These are phyloP conservation scores for Limenitis camilla DNA, from an alignment of 2,888 invertebrate genomes.

Conservation along the genomic window DNA sequence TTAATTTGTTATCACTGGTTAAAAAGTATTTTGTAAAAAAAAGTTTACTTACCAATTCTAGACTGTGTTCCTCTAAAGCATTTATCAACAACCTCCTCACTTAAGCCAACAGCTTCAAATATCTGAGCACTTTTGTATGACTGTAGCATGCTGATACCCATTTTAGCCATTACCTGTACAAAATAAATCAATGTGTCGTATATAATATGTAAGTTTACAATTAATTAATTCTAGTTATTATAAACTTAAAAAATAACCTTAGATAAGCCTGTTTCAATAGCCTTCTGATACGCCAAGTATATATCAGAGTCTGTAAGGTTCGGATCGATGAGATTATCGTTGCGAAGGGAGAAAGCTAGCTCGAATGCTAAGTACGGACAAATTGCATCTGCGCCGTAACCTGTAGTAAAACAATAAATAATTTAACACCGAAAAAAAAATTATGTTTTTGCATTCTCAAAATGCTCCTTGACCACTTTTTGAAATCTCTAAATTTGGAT, in stretches of 20 bases:
- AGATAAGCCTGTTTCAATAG: constrained; percentile 86
- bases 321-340: constrained; percentile 88
- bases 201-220: too few relatives aligned
- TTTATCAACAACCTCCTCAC: constrained; percentile 92
- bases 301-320: constrained; percentile 85
- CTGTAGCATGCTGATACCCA: constrained; percentile 99
- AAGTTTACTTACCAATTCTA: constrained; percentile 68
- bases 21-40: neutral
- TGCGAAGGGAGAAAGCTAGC: constrained; percentile 88
- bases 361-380: constrained; percentile 98
- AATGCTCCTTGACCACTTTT: neutral
- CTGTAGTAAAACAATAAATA: constrained; percentile 35
- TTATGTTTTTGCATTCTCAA: neutral
- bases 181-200: too few relatives aligned
- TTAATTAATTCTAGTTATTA: too few relatives aligned
- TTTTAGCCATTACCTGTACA: too few relatives aligned
- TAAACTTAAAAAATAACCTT: too few relatives aligned
- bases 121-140: constrained; percentile 99
- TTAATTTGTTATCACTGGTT: neutral
- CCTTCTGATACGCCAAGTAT: constrained; percentile 90
- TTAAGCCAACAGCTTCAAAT: constrained; percentile 97
- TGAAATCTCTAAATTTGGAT: too few relatives aligned
- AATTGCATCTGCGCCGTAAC: constrained; percentile 97
- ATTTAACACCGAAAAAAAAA: too few relatives aligned
- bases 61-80: constrained; percentile 89